Conservation (phyloP, 2,113 vertebrate genomes). For the Tapirus terrestris region DNA sequence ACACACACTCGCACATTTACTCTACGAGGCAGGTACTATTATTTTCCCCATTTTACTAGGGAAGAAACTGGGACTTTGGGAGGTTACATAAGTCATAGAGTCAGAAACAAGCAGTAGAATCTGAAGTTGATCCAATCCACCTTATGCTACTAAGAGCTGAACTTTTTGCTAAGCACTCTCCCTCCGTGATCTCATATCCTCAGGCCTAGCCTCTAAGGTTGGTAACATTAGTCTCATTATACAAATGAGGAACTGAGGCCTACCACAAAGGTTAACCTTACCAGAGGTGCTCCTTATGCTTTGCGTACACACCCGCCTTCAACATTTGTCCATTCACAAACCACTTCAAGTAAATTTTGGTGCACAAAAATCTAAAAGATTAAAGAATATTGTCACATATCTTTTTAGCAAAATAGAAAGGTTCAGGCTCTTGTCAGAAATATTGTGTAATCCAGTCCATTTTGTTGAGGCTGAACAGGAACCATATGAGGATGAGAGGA, state of each 20-base stretch:
- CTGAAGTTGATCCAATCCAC: not conserved
- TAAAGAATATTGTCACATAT: not conserved
- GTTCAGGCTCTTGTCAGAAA: not conserved
- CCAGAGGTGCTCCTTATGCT: not conserved
- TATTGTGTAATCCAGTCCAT: not conserved
- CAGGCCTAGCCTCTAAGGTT: not conserved
- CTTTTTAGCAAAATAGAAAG: conserved; percentile 34
- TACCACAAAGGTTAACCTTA: not conserved
- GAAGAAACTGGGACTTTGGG: not conserved
- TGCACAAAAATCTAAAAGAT: not conserved
- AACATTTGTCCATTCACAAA: not conserved
- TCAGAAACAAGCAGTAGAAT: not conserved
- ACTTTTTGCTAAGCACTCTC: not conserved
- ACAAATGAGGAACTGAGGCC: not conserved
- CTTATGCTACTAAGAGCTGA: not conserved
- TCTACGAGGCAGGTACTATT: not conserved
- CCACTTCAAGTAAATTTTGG: conserved; percentile 20
- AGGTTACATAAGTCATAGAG: not conserved
- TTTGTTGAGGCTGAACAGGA: not conserved
- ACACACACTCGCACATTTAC: not conserved
- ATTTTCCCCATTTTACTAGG: not conserved
- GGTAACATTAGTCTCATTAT: not conserved
- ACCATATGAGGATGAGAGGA: too few relatives aligned
- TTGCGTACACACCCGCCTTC: not conserved
- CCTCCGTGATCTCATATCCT: not conserved